Percentiles rank a stretch among this genome's conserved stretches.
Evolutionary conservation across 2,113 vertebrate genomes (phyloP).

Genomic region (Callocephalon fimbriatum): DNA sequence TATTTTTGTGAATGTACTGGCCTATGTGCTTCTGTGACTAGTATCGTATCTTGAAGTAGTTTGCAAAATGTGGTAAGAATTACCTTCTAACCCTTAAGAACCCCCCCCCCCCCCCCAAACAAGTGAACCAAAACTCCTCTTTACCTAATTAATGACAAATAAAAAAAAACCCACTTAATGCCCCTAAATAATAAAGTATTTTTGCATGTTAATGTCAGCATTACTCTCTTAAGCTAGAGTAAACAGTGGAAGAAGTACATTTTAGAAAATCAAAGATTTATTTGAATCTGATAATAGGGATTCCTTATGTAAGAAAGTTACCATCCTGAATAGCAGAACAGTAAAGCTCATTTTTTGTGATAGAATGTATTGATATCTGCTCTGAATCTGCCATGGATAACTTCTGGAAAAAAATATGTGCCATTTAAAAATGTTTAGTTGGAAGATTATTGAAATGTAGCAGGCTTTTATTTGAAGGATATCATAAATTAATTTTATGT

Average conservation of each 20-base stretch:
- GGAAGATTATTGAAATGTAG: not conserved
- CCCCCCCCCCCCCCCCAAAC: accelerated
- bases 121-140: not conserved
- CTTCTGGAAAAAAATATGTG: not conserved
- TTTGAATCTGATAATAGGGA: not conserved
- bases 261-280: not conserved
- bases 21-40: not conserved
- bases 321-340: not conserved
- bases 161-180: accelerated
- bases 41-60: not conserved
- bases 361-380: not conserved
- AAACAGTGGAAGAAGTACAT: not conserved
- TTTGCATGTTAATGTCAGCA: not conserved
- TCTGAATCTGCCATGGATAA: not conserved
- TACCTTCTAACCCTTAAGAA: not conserved
- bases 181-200: not conserved
- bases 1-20: not conserved
- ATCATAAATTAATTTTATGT: not conserved
- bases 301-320: not conserved
- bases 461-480: not conserved
- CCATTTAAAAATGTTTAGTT: not conserved
- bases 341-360: not conserved
- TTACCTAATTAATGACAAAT: not conserved
- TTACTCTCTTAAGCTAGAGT: not conserved
- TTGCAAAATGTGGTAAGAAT: not conserved